Conservation (phyloP, 2,888 invertebrate species). For the Orthonychiurus folsomi region DNA sequence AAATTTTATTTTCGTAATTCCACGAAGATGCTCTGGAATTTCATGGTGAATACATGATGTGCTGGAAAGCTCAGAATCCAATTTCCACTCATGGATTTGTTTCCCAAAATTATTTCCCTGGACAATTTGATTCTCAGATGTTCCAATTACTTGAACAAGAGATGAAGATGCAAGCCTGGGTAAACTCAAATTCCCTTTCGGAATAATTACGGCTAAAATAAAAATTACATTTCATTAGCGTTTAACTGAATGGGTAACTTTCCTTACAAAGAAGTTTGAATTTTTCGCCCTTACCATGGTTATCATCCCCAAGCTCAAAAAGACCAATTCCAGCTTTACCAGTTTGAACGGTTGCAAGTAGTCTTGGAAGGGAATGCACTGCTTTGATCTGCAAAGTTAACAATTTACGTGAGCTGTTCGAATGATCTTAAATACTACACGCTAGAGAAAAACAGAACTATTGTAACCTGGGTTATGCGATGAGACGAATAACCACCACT, state of each 20-base stretch:
- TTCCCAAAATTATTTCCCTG: conserved; percentile 16
- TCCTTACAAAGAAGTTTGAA: no score
- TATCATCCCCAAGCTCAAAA: conserved; percentile 36
- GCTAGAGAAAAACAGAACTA: not conserved
- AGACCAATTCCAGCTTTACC: conserved; percentile 25
- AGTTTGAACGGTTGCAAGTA: conserved; percentile 26
- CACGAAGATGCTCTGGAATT: not conserved
- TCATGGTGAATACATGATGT: not conserved
- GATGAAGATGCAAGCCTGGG: not conserved
- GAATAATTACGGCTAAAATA: not conserved
- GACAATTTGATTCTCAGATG: conserved; percentile 14
- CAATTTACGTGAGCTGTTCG: not conserved
- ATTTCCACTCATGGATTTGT: conserved; percentile 20
- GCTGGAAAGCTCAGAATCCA: not conserved
- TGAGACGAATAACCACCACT: conserved; percentile 36
- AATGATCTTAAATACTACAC: not conserved
- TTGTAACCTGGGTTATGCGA: conserved; percentile 29
- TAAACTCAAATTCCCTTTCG: conserved; percentile 12
- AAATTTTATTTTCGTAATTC: conserved; percentile 24
- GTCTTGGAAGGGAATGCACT: conserved; percentile 16
- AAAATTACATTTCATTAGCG: not conserved
- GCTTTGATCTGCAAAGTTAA: conserved; percentile 24
- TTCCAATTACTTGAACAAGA: conserved; percentile 17
- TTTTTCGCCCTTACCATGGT: no score
- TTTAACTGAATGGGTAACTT: no score